Conservation (phyloP, 2,113 vertebrate species). For the Sialia sialis region DNA sequence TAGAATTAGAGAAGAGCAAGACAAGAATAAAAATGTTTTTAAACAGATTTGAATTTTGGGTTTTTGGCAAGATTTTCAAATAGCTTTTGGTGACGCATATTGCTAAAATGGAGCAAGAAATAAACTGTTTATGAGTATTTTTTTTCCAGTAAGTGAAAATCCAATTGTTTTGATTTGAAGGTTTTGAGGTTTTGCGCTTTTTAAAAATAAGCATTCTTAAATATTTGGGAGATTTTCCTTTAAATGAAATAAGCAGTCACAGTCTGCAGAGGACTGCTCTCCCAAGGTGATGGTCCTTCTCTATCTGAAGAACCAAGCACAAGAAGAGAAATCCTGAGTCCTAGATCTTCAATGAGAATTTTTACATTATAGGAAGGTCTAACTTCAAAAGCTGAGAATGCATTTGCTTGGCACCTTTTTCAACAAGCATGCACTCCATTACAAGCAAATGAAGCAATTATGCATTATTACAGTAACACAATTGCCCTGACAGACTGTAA, state of each 20-base stretch:
- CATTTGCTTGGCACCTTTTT: neutral
- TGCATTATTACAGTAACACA: neutral
- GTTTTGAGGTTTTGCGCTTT: neutral
- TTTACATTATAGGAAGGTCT: neutral
- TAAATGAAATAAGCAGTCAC: neutral
- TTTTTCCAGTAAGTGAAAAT: neutral
- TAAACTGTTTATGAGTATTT: neutral
- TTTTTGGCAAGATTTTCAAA: conserved; percentile 7
- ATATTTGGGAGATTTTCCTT: neutral
- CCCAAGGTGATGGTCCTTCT: neutral
- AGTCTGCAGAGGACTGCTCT: neutral
- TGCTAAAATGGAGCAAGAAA: neutral
- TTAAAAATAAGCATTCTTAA: neutral
- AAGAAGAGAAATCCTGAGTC: neutral
- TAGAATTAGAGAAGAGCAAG: neutral
- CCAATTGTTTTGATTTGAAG: neutral
- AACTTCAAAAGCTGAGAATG: neutral
- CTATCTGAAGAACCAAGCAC: neutral
- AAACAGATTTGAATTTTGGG: neutral
- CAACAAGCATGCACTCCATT: neutral
- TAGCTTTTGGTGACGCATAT: neutral
- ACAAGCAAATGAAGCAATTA: neutral
- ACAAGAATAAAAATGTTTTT: neutral
- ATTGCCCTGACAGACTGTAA: neutral
- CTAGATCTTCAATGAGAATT: neutral